phyloP scores from a whole-genome alignment of 2,888 invertebrate genomes.

The Eupithecia subumbrata region DNA sequence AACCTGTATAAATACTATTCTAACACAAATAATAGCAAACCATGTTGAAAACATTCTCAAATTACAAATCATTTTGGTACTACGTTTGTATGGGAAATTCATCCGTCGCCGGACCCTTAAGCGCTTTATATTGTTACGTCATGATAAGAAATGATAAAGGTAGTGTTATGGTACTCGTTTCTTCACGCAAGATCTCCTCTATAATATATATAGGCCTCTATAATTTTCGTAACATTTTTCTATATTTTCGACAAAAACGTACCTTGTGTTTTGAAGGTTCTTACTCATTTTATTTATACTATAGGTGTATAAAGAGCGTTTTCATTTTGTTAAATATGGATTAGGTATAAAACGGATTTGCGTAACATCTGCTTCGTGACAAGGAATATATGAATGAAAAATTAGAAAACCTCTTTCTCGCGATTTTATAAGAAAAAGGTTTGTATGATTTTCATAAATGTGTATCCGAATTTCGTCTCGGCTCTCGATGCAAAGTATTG shows the following conservation, averaged over 20 bases:
- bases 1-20: too few species aligned
- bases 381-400: conserved; percentile 42
- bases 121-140: conserved; percentile 37
- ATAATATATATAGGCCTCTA: neutral
- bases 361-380: conserved; percentile 41
- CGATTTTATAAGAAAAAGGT: conserved; percentile 20
- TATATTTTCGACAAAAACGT: neutral
- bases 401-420: conserved; percentile 25
- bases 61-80: too few species aligned
- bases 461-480: conserved; percentile 11
- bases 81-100: too few species aligned
- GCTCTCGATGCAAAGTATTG: conserved; percentile 9
- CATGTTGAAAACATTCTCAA: too few species aligned
- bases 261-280: neutral
- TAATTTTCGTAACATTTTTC: neutral
- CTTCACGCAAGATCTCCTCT: neutral
- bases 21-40: too few species aligned
- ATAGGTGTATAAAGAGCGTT: neutral
- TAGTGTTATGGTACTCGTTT: conserved; percentile 9
- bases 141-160: conserved; percentile 33
- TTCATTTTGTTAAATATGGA: conserved; percentile 18
- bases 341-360: conserved; percentile 32
- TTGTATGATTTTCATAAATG: conserved; percentile 16
- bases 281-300: neutral
- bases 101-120: too few species aligned